Base-by-base conservation (phyloP, 2,888 invertebrate species). In the Pristionchus arcanus region DNA sequence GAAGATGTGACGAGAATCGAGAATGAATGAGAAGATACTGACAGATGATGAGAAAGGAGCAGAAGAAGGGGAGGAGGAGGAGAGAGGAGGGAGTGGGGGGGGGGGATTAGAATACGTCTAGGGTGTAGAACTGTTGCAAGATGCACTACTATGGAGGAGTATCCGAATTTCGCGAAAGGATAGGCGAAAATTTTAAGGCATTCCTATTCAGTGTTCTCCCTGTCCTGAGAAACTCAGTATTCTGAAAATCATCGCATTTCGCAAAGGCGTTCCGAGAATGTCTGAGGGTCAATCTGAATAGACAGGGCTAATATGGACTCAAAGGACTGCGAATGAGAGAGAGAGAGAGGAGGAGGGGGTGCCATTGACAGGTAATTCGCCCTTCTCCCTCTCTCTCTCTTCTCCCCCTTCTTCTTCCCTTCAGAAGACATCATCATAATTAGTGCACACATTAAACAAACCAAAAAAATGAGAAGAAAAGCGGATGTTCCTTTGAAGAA, bases 371-470 rank as follows among this genome's bases (percentile, higher is more conserved):
- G 74, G 81, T 81, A 81, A 81, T 81, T 81, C 81, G 25, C 81
- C 49, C 81, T 49, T 42, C 28, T 81, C 25, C 74, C n/a, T 37
- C 74, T 37, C 74, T 28, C 37, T 74, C 74, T 74, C 21, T 34
- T 81, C n/a, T n/a, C n/a, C 49, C 49, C 53, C 21, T 42, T 49
- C 74, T 42, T 28, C 37, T 42, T 42, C 42, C n/a, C 37, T 28
- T n/a, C 81, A 81, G 77, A 77, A n/a, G 81, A 81, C 81, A 81
- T 81, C 81, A 81, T 81, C 81, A 53, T 81, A 81, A 81, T 81
- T 81, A 81, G 49, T 28, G 81, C n/a, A 81, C 49, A 81, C 81
- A 81, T 81, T 81, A 81, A 81, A 74, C 74, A 74, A 37, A 21
- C 37, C 63, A 63, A 49, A 81, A 81, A 81, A 42, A 0, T n/a